Evolutionary conservation across 2,888 invertebrate genomes (phyloP).

Genomic region (Drosophila putrida): DNA sequence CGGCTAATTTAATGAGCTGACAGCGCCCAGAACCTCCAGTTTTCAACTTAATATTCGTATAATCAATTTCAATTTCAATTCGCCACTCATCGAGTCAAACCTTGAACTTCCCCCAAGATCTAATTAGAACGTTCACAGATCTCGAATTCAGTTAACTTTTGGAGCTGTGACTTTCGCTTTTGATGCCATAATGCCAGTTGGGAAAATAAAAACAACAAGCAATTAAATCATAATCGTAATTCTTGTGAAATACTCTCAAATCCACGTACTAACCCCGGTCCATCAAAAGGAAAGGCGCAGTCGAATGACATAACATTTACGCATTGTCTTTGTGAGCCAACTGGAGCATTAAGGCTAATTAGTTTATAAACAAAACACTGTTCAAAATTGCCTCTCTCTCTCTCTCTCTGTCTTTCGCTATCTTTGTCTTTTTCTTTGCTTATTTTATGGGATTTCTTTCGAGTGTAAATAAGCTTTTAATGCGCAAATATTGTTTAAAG

Average conservation of each 20-base stretch:
- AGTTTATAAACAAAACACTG: slow-evolving; percentile 52
- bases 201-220: slow-evolving; percentile 28
- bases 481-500: slow-evolving; percentile 1
- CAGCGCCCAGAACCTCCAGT: slow-evolving; percentile 55
- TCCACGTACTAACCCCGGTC: slow-evolving; percentile 13
- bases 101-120: slow-evolving; percentile 67
- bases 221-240: slow-evolving; percentile 54
- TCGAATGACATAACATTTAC: slow-evolving; percentile 59
- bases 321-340: slow-evolving; percentile 51
- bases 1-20: slow-evolving; percentile 61
- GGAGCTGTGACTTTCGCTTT: slow-evolving; percentile 68
- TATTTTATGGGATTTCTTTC: neutral
- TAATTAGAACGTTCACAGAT: slow-evolving; percentile 68
- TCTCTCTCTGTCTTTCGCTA: slow-evolving; percentile 7
- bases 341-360: slow-evolving; percentile 79
- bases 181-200: slow-evolving; percentile 27
- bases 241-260: slow-evolving; percentile 63
- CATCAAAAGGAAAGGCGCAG: slow-evolving; percentile 51
- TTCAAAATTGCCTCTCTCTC: slow-evolving; percentile 12
- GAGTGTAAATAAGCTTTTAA: slow-evolving; percentile 16
- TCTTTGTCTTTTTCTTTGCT: slow-evolving; percentile 3
- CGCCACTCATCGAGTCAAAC: slow-evolving; percentile 61
- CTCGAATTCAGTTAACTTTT: slow-evolving; percentile 6
- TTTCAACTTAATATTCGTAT: slow-evolving; percentile 28
- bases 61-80: slow-evolving; percentile 78